Evolutionary conservation across 2,113 vertebrate genomes (phyloP), one percentile per base, ranked within the genome.

Genomic region (Phyllostomus hastatus): DNA sequence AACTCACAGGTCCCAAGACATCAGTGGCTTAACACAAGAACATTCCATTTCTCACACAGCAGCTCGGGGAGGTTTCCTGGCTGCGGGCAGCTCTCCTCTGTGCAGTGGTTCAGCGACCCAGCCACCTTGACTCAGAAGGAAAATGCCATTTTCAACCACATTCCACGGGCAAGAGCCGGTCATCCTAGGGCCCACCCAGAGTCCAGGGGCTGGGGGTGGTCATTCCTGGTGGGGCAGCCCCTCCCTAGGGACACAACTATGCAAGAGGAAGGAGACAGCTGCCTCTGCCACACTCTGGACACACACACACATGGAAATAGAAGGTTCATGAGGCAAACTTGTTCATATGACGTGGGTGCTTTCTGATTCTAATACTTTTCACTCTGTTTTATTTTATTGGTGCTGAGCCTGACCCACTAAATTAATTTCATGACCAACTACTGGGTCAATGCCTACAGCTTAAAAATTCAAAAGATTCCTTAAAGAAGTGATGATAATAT

Each of bases 61-160:
- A 38, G 16, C 78, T 5, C 0, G 1, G 5, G 1, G 1, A 41
- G 3, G 20, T 6, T 59, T 91, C 43, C 31, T 0, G n/a, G 24
- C 7, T 12, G 26, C 33, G 54, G 22, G 17, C 28, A 6, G 28
- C 26, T 46, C 14, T 69, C 41, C n/a, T 80, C 41, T 19, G 57
- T 2, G 5, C 5, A 12, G 69, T 41, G 61, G 26, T 22, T 64
- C 14, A 19, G 46, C 46, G 31, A 57, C 76, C 33, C 48, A 7
- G 43, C 31, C 73, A 20, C 28, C 43, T 20, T 35, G n/a, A 38
- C 57, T 26, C 16, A 50, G 31, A 48, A 76, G 8, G 31, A 33
- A 48, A 76, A 48, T 31, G 17, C 33, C 48, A 10, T 17, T 78
- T 78, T 78, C 46, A 78, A 78, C 31, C 75, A n/a, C 22, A 10